Base-by-base conservation (phyloP, 2,888 invertebrate genomes). In the Eilema griseolum region DNA sequence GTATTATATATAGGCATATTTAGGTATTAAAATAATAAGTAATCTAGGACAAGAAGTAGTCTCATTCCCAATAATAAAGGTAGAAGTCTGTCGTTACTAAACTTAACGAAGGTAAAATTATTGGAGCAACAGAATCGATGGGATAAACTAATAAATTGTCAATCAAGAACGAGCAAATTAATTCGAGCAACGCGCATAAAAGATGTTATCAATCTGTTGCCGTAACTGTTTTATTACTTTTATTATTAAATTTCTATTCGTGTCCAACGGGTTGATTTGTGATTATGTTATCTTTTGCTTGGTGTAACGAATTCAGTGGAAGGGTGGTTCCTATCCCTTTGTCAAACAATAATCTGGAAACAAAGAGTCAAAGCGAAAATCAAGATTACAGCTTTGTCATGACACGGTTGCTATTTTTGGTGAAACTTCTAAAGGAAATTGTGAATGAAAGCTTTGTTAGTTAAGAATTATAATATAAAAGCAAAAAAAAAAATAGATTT, bases 221-320 rank as follows among this genome's bases (percentile, higher is more conserved):
- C 75, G 75, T 83, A 78, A 83, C 81, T 70, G 75, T 77, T 81
- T 83, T 81, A 81, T 81, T 76, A 71, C 83, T 78, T 81, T 81
- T 69, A 72, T 75, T 79, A 78, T 83, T 74, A 81, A 81, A 78
- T 77, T 70, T 69, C 69, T 76, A 66, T 75, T 81, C 63, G 72
- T 62, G 69, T 74, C 71, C 79, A 76, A 73, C 70, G 66, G 71
- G 72, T 57, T 70, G 66, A 70, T 72, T 77, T 80, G 33, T 56
- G 72, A 80, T 75, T 66, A 64, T 61, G 63, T 72, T 66, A 73
- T 73, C 69, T 66, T 68, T 46, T 64, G 72, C 28, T 57, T 66
- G 60, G 67, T 69, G 67, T 65, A 71, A 70, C 70, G 66, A 75
- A 66, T 81, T 76, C 66, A 69, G 59, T 41, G 23, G 26, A 61